A percentile compares a stretch with the other conserved stretches of the same genome.
Conservation (phyloP, 1,140 invertebrate species). For the Lamellibrachia luymesi region DNA sequence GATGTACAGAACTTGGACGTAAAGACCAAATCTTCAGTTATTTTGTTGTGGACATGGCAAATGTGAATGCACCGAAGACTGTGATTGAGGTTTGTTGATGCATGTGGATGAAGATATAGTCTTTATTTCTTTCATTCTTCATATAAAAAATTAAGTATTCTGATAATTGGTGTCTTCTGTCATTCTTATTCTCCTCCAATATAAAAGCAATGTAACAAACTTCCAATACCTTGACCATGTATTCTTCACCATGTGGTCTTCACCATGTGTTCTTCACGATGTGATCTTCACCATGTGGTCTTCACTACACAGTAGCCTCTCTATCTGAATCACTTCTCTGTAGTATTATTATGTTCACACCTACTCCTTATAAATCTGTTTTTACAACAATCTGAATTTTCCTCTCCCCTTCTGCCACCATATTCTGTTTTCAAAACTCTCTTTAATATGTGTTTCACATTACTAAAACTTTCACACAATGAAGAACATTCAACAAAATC, state of each 20-base stretch:
- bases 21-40: constrained; percentile 9
- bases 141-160: not conserved
- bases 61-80: not conserved
- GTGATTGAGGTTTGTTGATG: constrained; percentile 13
- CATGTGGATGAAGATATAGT: too few relatives aligned
- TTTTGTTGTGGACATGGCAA: constrained; percentile 18
- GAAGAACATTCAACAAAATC: too few relatives aligned
- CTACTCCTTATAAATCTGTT: too few relatives aligned
- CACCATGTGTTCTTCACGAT: not conserved
- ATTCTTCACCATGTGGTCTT: not conserved
- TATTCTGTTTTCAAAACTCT: not conserved
- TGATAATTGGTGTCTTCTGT: not conserved
- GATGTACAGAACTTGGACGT: constrained; percentile 14
- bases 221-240: not conserved
- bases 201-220: not conserved
- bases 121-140: not conserved
- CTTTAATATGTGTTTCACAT: not conserved
- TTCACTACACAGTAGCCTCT: not conserved
- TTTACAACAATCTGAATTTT: not conserved
- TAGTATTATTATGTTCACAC: too few relatives aligned
- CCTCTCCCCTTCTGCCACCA: not conserved
- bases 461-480: not conserved
- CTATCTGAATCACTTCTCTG: too few relatives aligned
- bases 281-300: not conserved
- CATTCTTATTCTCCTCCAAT: not conserved